phyloP scores from a whole-genome alignment of 1,140 invertebrate species.

The Megalonaias nervosa region DNA sequence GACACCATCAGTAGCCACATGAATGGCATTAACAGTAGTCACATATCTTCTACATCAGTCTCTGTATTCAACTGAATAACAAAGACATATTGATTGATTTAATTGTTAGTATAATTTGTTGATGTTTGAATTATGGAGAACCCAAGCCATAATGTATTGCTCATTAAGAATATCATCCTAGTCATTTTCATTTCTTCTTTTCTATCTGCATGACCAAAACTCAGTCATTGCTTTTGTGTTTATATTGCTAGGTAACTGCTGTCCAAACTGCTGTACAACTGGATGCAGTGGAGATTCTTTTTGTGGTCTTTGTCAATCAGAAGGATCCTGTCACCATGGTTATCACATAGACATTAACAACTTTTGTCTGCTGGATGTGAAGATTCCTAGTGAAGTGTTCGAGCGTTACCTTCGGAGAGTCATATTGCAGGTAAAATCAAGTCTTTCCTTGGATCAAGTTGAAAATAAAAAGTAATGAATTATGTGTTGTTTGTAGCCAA shows the following conservation, averaged over 20 bases:
- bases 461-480: neutral
- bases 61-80: too few relatives aligned
- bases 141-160: too few relatives aligned
- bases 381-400: constrained; percentile 35
- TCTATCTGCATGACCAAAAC: too few relatives aligned
- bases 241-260: constrained; percentile 37
- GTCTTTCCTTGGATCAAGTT: neutral
- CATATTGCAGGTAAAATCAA: constrained; percentile 27
- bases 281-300: constrained; percentile 27
- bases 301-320: constrained; percentile 25
- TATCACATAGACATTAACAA: constrained; percentile 38
- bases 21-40: too few relatives aligned
- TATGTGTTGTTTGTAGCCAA: neutral
- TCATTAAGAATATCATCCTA: too few relatives aligned
- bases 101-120: too few relatives aligned
- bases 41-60: too few relatives aligned
- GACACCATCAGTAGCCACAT: too few relatives aligned
- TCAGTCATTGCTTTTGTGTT: too few relatives aligned
- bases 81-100: too few relatives aligned
- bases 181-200: too few relatives aligned
- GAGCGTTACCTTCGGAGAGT: constrained; percentile 31
- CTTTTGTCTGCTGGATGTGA: constrained; percentile 34
- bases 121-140: too few relatives aligned
- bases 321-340: constrained; percentile 15
- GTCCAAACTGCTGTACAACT: constrained; percentile 34